Base-by-base conservation (phyloP, 2,113 vertebrate species). In the Ictidomys tridecemlineatus region DNA sequence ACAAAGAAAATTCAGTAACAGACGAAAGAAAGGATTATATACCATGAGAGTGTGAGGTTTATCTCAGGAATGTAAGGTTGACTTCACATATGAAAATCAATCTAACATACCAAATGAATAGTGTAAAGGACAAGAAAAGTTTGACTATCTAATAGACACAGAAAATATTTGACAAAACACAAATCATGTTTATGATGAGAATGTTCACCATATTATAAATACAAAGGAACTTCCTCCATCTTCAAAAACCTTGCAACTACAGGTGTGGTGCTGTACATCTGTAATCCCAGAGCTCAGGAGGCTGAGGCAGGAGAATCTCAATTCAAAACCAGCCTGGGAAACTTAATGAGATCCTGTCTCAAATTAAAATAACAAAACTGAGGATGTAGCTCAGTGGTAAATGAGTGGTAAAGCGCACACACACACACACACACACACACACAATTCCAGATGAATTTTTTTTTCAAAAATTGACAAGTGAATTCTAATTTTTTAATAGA, bases 1-100 rank as follows among this genome's bases (percentile, higher is more conserved):
- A 30, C 51, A 42, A 88, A 83, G 56, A 14, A 67, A 87, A 61
- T 91, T 86, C 28, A 65, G 28, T 53, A 86, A 39, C 22, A 8
- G 61, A 11, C 45, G 30, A n/a, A 28, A 61, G n/a, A n/a, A 28
- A 51, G n/a, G 13, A 84, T 24, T 87, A 16, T 69, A 39, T 73
- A 22, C 32, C n/a, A 20, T 72, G 28, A 58, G 9, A 9, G 37
- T 67, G 26, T 86, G 14, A 34, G 37, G 39, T 86, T 94, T 91
- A 82, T 56, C 32, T 87, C 34, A 61, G 63, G 17, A 88, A 79
- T 56, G 24, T 17, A 69, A 82, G 42, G 9, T 37, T 88, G 37
- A 30, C 48, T 78, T 94, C 53, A 39, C 24, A 58, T 79, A 48
- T 87, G 28, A 87, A 91, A 87, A 83, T 82, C 56, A 96, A 14